Evolutionary conservation across 2,888 invertebrate species (phyloP).

Genomic region (Drosophila emarginata): DNA sequence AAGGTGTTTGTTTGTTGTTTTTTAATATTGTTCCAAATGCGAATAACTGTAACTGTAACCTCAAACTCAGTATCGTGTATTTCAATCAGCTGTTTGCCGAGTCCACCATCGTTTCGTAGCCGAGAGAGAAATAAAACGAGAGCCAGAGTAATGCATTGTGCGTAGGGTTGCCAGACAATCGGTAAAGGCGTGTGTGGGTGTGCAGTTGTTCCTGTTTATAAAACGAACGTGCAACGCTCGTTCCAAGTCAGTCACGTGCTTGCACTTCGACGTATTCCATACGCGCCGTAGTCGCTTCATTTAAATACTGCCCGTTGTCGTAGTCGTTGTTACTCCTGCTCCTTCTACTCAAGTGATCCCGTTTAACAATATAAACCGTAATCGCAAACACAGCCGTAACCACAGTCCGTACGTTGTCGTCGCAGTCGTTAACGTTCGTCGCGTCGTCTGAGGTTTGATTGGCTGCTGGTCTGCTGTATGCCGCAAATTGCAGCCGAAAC

Average conservation of each 20-base stretch:
- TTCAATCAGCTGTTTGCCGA: constrained; percentile 44
- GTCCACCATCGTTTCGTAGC: constrained; percentile 10
- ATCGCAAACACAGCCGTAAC: constrained; percentile 18
- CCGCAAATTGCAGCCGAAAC: constrained; percentile 14
- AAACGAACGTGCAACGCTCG: constrained; percentile 63
- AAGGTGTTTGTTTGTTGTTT: constrained; percentile 6
- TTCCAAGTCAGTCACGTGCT: constrained; percentile 77
- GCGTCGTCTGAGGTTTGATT: constrained; percentile 59
- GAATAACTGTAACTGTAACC: constrained; percentile 47
- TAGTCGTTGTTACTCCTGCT: constrained; percentile 36
- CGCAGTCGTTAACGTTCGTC: constrained; percentile 33
- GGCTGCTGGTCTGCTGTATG: constrained; percentile 45
- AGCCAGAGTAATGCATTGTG: constrained; percentile 47
- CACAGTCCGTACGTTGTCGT: constrained; percentile 39
- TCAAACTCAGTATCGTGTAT: constrained; percentile 15
- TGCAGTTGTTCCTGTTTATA: constrained; percentile 58
- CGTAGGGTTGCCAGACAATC: constrained; percentile 65
- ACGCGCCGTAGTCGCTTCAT: constrained; percentile 53
- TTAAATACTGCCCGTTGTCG: constrained; percentile 22
- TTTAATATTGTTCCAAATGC: constrained; percentile 22
- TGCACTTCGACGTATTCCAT: constrained; percentile 63
- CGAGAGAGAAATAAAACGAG: constrained; percentile 14
- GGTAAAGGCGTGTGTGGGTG: constrained; percentile 5
- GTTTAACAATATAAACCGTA: constrained; percentile 45
- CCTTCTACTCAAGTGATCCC: constrained; percentile 66